Evolutionary conservation across 2,113 vertebrate genomes (phyloP), one percentile per base, ranked within the genome.

Genomic region (Callocephalon fimbriatum): DNA sequence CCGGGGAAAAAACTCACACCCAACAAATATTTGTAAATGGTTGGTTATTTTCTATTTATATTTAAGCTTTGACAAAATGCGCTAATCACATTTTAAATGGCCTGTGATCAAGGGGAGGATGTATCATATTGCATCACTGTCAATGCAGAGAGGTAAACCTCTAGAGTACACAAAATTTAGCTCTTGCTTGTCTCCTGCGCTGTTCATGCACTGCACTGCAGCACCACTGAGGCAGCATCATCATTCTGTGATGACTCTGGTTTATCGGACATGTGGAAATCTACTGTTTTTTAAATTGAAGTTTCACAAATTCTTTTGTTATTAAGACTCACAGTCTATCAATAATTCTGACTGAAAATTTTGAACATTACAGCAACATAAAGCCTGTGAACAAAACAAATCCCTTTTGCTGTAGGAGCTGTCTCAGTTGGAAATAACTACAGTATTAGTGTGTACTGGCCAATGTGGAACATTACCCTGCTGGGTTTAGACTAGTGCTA

Each of bases 61-160:
- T 84, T 86, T 84, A 44, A 23, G 3, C 63, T 89, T 85, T 76
- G 19, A 62, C 21, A 88, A 79, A 95, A 85, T 65, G 29, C 27
- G 27, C n/a, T 93, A 82, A 90, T 87, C 82, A 65, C 29, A 40
- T 81, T 96, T 89, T 82, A 89, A 95, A 82, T 29, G 51, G 47
- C 44, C 62, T 68, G 25, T 63, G 67, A 87, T 59, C 42, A 75
- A 78, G 40, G 90, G 31, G 47, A 82, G n/a, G 40, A 84, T 40
- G 70, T 32, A 45, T 73, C 13, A 12, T 61, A 65, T 37, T 61
- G 61, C 5, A 2, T 72, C 51, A 66, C 47, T 63, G 35, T 45
- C 73, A 67, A 68, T 15, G 59, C 0, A 3, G 76, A 81, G 32
- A 76, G 58, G 51, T 35, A 90, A 95, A 91, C 18, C 32, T 67